Conservation (phyloP, 2,797 vertebrate genomes). For the Salarias fasciatus region DNA sequence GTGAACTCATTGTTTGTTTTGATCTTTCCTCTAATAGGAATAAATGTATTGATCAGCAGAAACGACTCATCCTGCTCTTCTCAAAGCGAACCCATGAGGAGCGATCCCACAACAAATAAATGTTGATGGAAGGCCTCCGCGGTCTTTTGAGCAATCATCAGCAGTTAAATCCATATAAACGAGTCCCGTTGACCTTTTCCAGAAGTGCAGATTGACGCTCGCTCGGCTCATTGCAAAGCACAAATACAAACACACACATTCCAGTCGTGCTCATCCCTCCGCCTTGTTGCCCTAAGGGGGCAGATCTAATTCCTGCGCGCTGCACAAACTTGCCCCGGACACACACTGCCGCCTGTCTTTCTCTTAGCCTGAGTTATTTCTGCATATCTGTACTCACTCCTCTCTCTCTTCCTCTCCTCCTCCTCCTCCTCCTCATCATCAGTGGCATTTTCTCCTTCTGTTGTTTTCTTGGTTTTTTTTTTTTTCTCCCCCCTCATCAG, state of each 20-base stretch:
- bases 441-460: conserved; percentile 19
- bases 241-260: conserved; percentile 49
- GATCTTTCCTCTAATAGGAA: too few species aligned
- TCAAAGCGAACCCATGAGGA: too few species aligned
- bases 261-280: conserved; percentile 56
- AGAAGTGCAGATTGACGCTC: conserved; percentile 4
- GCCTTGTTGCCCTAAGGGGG: conserved; percentile 52
- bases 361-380: too few species aligned
- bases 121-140: too few species aligned
- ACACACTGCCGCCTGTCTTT: background rate
- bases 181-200: background rate
- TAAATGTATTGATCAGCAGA: too few species aligned
- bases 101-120: too few species aligned
- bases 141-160: background rate
- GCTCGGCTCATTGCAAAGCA: conserved; percentile 18
- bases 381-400: conserved; percentile 4
- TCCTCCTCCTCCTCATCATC: conserved; percentile 12
- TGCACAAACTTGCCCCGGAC: conserved; percentile 66
- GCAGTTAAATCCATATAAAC: background rate
- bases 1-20: too few species aligned
- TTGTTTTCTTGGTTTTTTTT: conserved; percentile 17
- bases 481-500: conserved; percentile 16
- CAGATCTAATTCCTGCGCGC: conserved; percentile 59
- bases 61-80: too few species aligned
- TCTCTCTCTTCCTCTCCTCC: conserved; percentile 23